These are phyloP conservation scores for Lota lota DNA, from an alignment of 2,113 vertebrate species.

Conservation along the genomic window DNA sequence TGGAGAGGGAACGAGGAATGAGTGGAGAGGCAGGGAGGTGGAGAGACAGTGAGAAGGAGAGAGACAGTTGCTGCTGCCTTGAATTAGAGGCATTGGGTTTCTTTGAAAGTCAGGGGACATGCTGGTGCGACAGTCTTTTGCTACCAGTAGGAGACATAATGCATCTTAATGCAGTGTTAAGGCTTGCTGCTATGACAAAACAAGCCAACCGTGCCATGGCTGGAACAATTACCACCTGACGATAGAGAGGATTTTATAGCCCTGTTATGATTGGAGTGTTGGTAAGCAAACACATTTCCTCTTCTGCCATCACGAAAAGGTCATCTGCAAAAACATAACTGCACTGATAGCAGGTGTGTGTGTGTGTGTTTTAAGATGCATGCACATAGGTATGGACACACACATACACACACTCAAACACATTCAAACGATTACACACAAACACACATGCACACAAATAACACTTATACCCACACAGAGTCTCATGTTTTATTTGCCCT, in stretches of 20 bases:
- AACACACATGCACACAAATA: neutral
- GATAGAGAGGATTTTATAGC: neutral
- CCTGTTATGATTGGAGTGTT: neutral
- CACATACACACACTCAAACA: constrained; percentile 15
- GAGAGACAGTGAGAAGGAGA: too few relatives aligned
- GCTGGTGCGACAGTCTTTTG: too few relatives aligned
- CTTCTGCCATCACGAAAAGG: neutral
- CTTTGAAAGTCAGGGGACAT: too few relatives aligned
- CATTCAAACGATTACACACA: neutral
- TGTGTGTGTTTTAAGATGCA: neutral
- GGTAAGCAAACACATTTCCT: neutral
- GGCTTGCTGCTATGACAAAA: too few relatives aligned
- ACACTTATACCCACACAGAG: neutral
- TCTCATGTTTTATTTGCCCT: constrained; percentile 39
- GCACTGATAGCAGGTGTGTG: neutral
- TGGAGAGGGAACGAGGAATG: neutral
- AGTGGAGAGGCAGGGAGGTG: too few relatives aligned
- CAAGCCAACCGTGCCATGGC: too few relatives aligned
- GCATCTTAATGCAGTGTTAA: too few relatives aligned
- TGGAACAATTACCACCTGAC: neutral
- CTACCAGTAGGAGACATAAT: too few relatives aligned
- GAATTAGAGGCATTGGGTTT: too few relatives aligned
- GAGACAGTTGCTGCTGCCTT: too few relatives aligned
- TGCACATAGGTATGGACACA: neutral
- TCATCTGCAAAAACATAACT: neutral